These are phyloP conservation scores for Teleogryllus occipitalis DNA, from an alignment of 1,140 invertebrate genomes.

Conservation along the genomic window DNA sequence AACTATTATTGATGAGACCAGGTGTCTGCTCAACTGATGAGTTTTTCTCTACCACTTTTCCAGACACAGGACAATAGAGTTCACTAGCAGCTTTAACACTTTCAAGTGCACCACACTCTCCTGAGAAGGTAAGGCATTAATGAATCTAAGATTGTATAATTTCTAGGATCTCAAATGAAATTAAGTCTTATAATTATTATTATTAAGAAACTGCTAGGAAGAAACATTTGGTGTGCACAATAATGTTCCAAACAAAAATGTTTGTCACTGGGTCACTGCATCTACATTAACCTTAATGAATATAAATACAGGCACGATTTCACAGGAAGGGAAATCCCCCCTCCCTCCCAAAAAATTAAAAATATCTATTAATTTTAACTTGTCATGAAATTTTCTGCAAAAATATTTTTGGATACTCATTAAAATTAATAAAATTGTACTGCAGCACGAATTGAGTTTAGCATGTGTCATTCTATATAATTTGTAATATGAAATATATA, in stretches of 20 bases:
- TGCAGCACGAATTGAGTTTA: too few species aligned
- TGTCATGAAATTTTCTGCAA: too few species aligned
- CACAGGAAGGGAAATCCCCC: too few species aligned
- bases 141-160: not conserved
- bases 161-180: conserved; percentile 30
- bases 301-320: too few species aligned
- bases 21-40: conserved; percentile 71
- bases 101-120: conserved; percentile 90
- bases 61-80: conserved; percentile 84
- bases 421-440: too few species aligned
- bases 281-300: not conserved
- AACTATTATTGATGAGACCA: conserved; percentile 79
- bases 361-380: too few species aligned
- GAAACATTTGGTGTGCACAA: not conserved
- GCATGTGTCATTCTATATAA: too few species aligned
- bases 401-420: too few species aligned
- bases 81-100: conserved; percentile 97
- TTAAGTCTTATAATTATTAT: conserved; percentile 34
- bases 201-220: not conserved
- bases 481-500: too few species aligned
- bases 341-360: too few species aligned
- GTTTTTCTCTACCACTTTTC: conserved; percentile 82
- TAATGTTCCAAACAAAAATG: not conserved
- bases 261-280: not conserved
- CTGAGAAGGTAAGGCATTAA: conserved; percentile 37